Conservation (phyloP, 2,888 invertebrate species). For the Macrosiphum euphorbiae region DNA sequence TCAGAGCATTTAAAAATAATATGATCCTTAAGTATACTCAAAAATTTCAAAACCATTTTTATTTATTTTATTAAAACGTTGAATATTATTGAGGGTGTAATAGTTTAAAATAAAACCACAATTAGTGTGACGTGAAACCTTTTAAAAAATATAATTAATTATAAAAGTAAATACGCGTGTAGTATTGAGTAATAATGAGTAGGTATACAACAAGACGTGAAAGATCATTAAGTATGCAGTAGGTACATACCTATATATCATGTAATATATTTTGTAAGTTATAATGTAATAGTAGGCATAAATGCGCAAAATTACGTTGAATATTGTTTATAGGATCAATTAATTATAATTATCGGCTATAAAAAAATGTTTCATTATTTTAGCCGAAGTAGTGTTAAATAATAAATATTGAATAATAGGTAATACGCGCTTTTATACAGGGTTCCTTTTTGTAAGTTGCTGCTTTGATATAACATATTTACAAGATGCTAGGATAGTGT, state of each 20-base stretch:
- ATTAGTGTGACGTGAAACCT: neutral
- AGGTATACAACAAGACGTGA: neutral
- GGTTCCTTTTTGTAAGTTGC: neutral
- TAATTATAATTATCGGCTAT: neutral
- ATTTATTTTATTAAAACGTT: neutral
- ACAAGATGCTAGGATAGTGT: neutral
- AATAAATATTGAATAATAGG: neutral
- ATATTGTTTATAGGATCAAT: neutral
- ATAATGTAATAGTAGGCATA: neutral
- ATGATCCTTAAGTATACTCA: neutral
- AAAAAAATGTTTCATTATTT: neutral
- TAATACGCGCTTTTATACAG: neutral
- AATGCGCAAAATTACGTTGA: neutral
- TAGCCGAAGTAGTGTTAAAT: neutral
- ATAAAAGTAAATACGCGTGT: neutral
- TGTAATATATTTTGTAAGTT: neutral
- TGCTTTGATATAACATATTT: neutral
- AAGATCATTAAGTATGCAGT: neutral
- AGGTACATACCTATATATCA: too few relatives aligned
- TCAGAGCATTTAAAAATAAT: neutral
- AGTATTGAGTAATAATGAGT: neutral
- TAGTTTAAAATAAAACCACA: neutral
- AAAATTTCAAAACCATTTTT: neutral
- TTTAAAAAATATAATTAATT: neutral
- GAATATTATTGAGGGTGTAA: neutral